Evolutionary conservation across 53 echinoderm and acorn worm genomes (phyloP), one percentile per base, ranked within the genome.

Genomic region (Paracentrotus lividus): DNA sequence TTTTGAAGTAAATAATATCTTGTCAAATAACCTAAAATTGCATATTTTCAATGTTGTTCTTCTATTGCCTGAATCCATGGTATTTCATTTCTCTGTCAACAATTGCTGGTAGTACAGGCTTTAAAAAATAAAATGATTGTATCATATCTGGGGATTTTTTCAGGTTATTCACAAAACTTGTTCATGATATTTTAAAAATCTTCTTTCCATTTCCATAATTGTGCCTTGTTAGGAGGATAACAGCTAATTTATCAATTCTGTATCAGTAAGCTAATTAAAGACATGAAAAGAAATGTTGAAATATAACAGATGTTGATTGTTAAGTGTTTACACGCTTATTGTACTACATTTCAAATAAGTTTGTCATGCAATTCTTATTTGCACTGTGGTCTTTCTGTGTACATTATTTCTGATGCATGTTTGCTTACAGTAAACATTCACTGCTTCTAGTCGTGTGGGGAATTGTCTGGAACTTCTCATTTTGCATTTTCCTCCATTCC

Each of bases 261-360:
- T n/a, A n/a, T n/a, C n/a, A n/a, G n/a, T n/a, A n/a, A n/a, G n/a
- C n/a, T n/a, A n/a, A n/a, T 4, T 61, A 61, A 8, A 8, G 29
- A 20, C 15, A 47, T 81, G 47, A 3, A 2, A 27, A 81, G 49
- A 47, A 47, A n/a, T 81, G 8, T 81, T 15, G 16, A 42, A 27
- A 81, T n/a, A 81, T 81, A 58, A 47, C 81, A 81, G 49, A 81
- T 81, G 81, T 81, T 47, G 4, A 5, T 10, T 81, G 27, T n/a
- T 15, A 72, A 40, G 72, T 72, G 72, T 40, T 72, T 45, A 47
- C 81, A 81, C 47, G 31, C 23, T 20, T 40, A 76, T 21, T 81
- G 47, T 36, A 81, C 81, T 81, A 45, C 81, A 81, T 44, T 81
- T 81, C 26, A 81, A 81, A 81, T 81, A 81, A 45, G 81, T 27